These are phyloP conservation scores for Pseudomyrmex cubaensis DNA, from an alignment of 1,140 invertebrate species.

Conservation along the genomic window DNA sequence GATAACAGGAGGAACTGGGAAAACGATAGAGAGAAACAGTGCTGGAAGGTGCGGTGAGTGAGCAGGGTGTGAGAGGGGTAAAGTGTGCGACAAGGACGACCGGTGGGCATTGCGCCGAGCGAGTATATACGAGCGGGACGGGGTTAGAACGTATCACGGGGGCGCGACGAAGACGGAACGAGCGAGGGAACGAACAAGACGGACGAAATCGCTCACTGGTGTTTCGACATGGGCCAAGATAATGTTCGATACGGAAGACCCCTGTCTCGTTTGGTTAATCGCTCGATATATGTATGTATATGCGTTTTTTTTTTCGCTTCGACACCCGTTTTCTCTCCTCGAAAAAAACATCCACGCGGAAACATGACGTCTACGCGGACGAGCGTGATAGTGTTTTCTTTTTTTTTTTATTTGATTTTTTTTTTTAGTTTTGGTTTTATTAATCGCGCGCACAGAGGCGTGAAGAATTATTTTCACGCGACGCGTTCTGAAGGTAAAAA, in stretches of 20 bases:
- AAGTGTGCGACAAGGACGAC: constrained; percentile 50
- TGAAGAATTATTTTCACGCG: background rate
- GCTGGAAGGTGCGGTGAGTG: constrained; percentile 55
- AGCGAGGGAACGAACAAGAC: constrained; percentile 76
- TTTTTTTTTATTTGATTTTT: no score
- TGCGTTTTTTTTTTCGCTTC: constrained; percentile 42
- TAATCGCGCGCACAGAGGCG: background rate
- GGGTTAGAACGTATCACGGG: constrained; percentile 74
- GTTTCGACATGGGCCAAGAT: constrained; percentile 80
- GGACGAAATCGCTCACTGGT: constrained; percentile 82
- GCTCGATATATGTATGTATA: constrained; percentile 74
- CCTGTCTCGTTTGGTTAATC: constrained; percentile 81
- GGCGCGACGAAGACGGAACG: constrained; percentile 58
- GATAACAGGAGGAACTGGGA: constrained; percentile 34
- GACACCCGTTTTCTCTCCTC: constrained; percentile 17
- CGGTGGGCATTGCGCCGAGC: constrained; percentile 38
- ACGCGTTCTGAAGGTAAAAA: no score
- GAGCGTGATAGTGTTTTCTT: background rate
- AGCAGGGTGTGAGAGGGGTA: constrained; percentile 49
- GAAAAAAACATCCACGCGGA: background rate
- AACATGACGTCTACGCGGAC: constrained; percentile 4
- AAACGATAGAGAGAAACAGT: constrained; percentile 59
- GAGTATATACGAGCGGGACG: constrained; percentile 57
- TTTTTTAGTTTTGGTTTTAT: background rate
- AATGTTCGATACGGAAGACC: constrained; percentile 80